A percentile compares a stretch with the other conserved stretches of the same genome.
Evolutionary conservation across 2,113 vertebrate genomes (phyloP).

Genomic region (Chaetops frenatus): DNA sequence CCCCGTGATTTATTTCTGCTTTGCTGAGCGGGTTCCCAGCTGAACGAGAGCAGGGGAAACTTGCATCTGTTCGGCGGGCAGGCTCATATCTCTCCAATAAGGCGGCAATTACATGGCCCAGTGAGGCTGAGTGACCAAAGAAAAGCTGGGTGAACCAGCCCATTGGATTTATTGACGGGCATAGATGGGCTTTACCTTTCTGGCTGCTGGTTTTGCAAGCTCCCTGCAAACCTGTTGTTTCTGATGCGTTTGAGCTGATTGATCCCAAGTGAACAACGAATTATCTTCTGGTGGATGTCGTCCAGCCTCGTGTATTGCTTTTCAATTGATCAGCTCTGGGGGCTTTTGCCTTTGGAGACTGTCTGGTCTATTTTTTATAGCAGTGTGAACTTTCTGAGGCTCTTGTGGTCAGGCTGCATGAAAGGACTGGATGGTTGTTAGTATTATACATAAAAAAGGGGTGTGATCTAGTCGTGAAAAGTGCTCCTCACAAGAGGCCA

Average conservation of each 20-base stretch:
- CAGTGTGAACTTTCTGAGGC: background rate
- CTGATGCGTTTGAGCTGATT: background rate
- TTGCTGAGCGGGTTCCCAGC: slow-evolving; percentile 68
- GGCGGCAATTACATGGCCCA: slow-evolving; percentile 10
- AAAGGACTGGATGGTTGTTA: background rate
- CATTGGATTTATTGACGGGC: background rate
- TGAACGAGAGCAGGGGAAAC: slow-evolving; percentile 76
- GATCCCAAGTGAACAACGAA: fast-evolving
- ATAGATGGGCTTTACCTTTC: background rate
- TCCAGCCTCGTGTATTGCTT: background rate
- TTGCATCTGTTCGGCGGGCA: slow-evolving; percentile 81
- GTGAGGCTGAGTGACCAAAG: background rate
- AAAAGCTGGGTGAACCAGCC: background rate
- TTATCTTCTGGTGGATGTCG: fast-evolving
- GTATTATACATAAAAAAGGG: background rate
- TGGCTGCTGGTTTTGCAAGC: background rate
- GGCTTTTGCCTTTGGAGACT: background rate
- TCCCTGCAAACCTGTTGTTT: background rate
- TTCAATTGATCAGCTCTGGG: background rate
- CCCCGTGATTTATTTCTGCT: slow-evolving; percentile 82
- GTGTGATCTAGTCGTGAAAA: background rate
- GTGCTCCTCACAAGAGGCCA: background rate
- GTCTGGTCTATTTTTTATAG: background rate
- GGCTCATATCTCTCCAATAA: slow-evolving; percentile 38
- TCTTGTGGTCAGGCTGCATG: background rate